These are phyloP conservation scores for Harpalus rufipes DNA, from an alignment of 2,888 invertebrate species.

Conservation along the genomic window DNA sequence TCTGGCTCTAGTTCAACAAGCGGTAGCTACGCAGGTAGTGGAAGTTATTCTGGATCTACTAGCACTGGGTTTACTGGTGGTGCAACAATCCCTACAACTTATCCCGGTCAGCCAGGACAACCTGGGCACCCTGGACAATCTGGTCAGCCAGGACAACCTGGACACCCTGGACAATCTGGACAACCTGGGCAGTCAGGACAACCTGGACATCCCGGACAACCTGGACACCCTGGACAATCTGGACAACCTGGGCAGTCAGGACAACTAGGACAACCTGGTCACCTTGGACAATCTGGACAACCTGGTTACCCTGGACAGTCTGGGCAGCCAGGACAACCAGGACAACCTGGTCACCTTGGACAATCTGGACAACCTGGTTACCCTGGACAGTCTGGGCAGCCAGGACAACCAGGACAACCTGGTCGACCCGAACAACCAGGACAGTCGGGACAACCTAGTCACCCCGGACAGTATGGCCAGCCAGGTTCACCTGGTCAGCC, in stretches of 20 bases:
- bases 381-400: conserved; percentile 11
- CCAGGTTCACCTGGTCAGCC: conserved; percentile 29
- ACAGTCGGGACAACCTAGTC: conserved; percentile 5
- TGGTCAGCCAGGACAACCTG: conserved; percentile 21
- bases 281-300: conserved; percentile 3
- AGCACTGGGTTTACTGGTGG: background rate
- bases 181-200: conserved; percentile 12
- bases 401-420: conserved; percentile 2
- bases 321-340: conserved; percentile 21
- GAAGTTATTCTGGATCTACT: conserved; percentile 8
- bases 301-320: background rate
- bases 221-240: conserved; percentile 2
- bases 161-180: background rate
- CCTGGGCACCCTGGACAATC: conserved; percentile 5
- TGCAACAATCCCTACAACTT: no score
- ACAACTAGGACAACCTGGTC: background rate
- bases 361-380: conserved; percentile 26
- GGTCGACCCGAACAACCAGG: conserved; percentile 24
- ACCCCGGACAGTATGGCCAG: background rate
- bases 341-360: background rate
- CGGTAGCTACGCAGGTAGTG: conserved; percentile 10
- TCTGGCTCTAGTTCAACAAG: conserved; percentile 21
- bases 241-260: conserved; percentile 27
- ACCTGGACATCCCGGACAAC: conserved; percentile 3
- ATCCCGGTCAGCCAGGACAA: conserved; percentile 8